These are phyloP conservation scores for Crotalus helleri DNA, from an alignment of 2,113 vertebrate species.

Conservation along the genomic window DNA sequence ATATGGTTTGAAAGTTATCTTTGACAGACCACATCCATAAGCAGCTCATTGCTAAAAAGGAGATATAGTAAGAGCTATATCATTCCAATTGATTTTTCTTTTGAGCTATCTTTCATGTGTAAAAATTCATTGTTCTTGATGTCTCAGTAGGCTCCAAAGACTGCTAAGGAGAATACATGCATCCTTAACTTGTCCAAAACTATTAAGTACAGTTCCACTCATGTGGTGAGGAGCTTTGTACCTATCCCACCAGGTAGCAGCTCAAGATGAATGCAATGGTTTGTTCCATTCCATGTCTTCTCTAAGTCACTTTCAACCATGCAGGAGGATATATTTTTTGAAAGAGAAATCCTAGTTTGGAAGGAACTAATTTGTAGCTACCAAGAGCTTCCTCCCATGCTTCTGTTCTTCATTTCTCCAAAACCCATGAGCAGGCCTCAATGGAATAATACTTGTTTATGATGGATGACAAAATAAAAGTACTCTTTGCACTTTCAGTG, in stretches of 20 bases:
- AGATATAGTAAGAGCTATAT: neutral
- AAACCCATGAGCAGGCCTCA: conserved; percentile 14
- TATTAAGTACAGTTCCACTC: neutral
- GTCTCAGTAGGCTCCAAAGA: neutral
- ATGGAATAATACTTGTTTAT: conserved; percentile 38
- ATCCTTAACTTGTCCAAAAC: neutral
- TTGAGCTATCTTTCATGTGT: neutral
- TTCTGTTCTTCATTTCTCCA: conserved; percentile 1
- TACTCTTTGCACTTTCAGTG: conserved; percentile 19
- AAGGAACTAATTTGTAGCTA: conserved; percentile 11
- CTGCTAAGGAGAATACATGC: neutral
- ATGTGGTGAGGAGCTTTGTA: neutral
- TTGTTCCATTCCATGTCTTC: neutral
- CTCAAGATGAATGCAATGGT: neutral
- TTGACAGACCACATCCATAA: neutral
- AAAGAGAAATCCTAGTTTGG: conserved; percentile 14
- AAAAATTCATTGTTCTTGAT: neutral
- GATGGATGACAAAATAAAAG: conserved; percentile 24
- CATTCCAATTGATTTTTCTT: neutral
- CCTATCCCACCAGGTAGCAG: neutral
- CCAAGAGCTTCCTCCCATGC: conserved; percentile 2
- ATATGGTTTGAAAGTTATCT: neutral
- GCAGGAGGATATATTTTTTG: neutral
- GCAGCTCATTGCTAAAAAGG: neutral
- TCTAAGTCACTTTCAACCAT: neutral